Evolutionary conservation across 2,888 invertebrate species (phyloP).

Genomic region (Temnothorax rugatulus): DNA sequence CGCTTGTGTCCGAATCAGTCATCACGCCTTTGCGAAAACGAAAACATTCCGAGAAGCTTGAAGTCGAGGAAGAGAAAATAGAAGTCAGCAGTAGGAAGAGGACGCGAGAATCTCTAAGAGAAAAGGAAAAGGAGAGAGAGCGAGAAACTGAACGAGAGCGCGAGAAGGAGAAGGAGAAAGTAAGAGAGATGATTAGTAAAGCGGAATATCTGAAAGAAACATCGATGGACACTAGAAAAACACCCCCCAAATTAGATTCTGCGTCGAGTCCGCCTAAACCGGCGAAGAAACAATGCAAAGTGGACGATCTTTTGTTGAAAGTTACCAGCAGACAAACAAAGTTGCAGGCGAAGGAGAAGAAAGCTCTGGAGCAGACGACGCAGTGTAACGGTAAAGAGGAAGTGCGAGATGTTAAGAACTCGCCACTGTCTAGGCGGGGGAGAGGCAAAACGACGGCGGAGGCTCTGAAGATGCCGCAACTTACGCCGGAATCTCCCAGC

Average conservation of each 20-base stretch:
- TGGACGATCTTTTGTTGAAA: constrained; percentile 84
- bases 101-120: constrained; percentile 79
- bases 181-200: constrained; percentile 53
- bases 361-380: constrained; percentile 72
- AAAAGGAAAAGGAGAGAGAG: constrained; percentile 76
- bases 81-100: constrained; percentile 76
- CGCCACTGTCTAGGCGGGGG: constrained; percentile 76
- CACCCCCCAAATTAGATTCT: constrained; percentile 68
- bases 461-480: constrained; percentile 72
- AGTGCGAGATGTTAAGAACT: constrained; percentile 71
- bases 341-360: constrained; percentile 81
- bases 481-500: constrained; percentile 70
- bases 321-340: constrained; percentile 83
- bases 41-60: constrained; percentile 85
- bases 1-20: constrained; percentile 54
- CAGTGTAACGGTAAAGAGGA: constrained; percentile 81
- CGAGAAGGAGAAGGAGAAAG: constrained; percentile 65
- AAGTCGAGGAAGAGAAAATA: constrained; percentile 75
- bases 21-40: constrained; percentile 81
- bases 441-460: constrained; percentile 73
- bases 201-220: constrained; percentile 60
- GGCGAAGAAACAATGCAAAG: constrained; percentile 82
- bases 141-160: constrained; percentile 69
- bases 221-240: constrained; percentile 61
- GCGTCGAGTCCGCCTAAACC: constrained; percentile 68